phyloP scores from a whole-genome alignment of 2,888 invertebrate species.

The Synergus laeviventris region DNA sequence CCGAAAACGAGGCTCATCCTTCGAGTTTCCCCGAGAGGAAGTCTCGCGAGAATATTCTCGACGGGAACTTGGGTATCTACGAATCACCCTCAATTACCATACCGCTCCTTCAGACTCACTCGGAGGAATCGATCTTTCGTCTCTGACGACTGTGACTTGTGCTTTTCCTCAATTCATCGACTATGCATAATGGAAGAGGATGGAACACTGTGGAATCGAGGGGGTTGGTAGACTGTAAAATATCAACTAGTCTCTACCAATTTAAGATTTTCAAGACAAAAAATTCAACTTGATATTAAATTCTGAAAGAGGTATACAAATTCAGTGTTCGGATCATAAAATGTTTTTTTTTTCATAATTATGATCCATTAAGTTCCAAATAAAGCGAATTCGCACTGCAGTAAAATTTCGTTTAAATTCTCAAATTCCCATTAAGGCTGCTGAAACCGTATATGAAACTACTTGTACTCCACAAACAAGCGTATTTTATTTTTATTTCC shows the following conservation, averaged over 20 bases:
- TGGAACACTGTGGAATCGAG: slow-evolving; percentile 12
- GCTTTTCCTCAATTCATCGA: slow-evolving; percentile 46
- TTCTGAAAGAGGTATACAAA: not conserved
- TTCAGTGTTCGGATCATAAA: too few species aligned
- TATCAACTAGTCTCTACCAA: not conserved
- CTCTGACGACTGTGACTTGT: slow-evolving; percentile 49
- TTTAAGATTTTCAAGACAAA: not conserved
- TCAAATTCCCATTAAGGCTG: too few species aligned
- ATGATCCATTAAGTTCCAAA: too few species aligned
- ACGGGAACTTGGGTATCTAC: slow-evolving; percentile 63
- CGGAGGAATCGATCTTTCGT: slow-evolving; percentile 51
- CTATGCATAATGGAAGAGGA: slow-evolving; percentile 36
- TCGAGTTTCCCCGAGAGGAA: slow-evolving; percentile 57
- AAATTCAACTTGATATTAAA: not conserved
- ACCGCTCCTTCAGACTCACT: slow-evolving; percentile 54
- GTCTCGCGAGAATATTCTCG: slow-evolving; percentile 70
- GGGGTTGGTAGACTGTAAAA: slow-evolving; percentile 6
- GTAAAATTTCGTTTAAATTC: too few species aligned
- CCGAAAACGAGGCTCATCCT: slow-evolving; percentile 59
- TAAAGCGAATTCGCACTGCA: too few species aligned
- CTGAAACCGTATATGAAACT: too few species aligned
- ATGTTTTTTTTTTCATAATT: too few species aligned
- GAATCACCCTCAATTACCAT: slow-evolving; percentile 59
- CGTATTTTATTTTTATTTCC: too few species aligned
- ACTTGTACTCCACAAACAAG: too few species aligned